Conservation (phyloP, 2,113 vertebrate genomes). For the Anolis sagrei region DNA sequence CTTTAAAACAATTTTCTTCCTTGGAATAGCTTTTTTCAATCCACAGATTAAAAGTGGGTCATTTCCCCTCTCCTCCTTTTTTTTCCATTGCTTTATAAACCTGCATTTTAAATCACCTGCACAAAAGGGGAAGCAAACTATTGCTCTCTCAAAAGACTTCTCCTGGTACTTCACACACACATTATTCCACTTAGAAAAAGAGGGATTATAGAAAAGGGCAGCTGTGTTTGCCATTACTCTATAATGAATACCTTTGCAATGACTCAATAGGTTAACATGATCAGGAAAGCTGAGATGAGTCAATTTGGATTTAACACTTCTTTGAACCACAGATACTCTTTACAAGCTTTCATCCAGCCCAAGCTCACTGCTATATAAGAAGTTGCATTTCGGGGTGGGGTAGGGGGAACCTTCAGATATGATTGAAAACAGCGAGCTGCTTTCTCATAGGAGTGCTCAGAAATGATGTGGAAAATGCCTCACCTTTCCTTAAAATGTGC, state of each 20-base stretch:
- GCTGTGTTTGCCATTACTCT: slow-evolving; percentile 57
- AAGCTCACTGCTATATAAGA: neutral
- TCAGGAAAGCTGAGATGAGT: slow-evolving; percentile 55
- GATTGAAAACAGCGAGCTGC: neutral
- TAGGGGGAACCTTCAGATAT: slow-evolving; percentile 12
- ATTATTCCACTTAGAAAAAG: slow-evolving; percentile 31
- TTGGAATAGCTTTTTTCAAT: neutral
- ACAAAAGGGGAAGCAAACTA: slow-evolving; percentile 40
- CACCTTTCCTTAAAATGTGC: neutral
- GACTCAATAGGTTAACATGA: slow-evolving; percentile 49
- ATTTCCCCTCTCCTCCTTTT: neutral
- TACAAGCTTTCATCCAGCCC: slow-evolving; percentile 19
- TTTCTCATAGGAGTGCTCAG: neutral
- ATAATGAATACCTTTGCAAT: slow-evolving; percentile 41
- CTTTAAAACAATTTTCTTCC: slow-evolving; percentile 11
- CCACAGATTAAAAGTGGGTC: slow-evolving; percentile 1
- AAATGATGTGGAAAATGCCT: neutral
- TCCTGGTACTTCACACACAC: slow-evolving; percentile 49
- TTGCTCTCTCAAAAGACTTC: slow-evolving; percentile 42
- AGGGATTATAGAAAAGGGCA: slow-evolving; percentile 44
- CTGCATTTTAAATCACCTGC: slow-evolving; percentile 44
- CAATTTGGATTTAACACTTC: slow-evolving; percentile 61
- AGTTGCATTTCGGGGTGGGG: slow-evolving; percentile 28
- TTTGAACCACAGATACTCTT: slow-evolving; percentile 9
- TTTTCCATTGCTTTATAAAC: slow-evolving; percentile 10